phyloP scores from a whole-genome alignment of 2,797 vertebrate genomes.

The Cuniculus paca region DNA sequence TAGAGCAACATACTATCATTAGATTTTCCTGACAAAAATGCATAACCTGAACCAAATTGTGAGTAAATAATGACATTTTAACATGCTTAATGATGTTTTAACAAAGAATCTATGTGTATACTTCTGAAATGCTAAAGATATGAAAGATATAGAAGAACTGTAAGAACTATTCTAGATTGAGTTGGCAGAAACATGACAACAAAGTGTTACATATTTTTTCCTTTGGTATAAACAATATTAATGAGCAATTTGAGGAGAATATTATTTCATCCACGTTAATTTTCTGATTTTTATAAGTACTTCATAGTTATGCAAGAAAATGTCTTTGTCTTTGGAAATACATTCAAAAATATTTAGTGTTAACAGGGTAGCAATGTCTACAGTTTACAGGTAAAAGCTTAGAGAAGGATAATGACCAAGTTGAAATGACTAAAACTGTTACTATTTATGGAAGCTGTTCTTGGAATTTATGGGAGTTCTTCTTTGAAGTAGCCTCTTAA shows the following conservation, averaged over 20 bases:
- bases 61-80: not conserved
- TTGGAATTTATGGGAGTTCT: not conserved
- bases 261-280: not conserved
- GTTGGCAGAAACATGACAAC: not conserved
- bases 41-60: not conserved
- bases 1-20: not conserved
- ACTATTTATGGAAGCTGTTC: not conserved
- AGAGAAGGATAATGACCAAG: not conserved
- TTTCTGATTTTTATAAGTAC: not conserved
- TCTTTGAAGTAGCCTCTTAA: not conserved
- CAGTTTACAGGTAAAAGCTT: not conserved
- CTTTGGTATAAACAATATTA: not conserved
- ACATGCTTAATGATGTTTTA: not conserved
- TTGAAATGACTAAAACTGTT: not conserved
- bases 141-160: not conserved
- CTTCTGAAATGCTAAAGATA: not conserved
- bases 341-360: not conserved
- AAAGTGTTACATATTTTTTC: not conserved
- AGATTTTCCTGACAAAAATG: not conserved
- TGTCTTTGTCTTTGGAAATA: not conserved
- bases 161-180: not conserved
- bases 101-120: not conserved
- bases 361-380: not conserved
- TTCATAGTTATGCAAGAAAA: not conserved
- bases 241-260: not conserved